Evolutionary conservation across 2,888 invertebrate genomes (phyloP).

Genomic region (Allacma fusca): DNA sequence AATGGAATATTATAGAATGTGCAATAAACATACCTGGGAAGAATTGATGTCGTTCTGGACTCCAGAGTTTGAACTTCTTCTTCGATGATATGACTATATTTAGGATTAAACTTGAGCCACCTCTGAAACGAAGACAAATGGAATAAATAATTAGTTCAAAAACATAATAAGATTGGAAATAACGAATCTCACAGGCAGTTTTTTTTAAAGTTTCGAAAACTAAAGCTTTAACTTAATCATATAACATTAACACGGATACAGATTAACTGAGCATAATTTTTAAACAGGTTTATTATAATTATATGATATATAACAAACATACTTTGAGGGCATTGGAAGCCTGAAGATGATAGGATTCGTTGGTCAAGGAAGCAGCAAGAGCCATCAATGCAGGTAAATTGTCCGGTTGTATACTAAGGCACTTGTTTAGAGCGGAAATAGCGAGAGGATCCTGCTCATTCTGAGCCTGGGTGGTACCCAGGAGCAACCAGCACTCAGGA

Average conservation of each 20-base stretch:
- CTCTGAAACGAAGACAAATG: constrained; percentile 53
- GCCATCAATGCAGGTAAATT: constrained; percentile 87
- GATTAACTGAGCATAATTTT: too few species aligned
- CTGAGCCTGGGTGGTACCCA: constrained; percentile 94
- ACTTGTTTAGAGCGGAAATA: constrained; percentile 88
- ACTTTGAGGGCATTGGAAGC: constrained; percentile 80
- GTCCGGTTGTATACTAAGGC: constrained; percentile 78
- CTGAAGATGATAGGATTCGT: constrained; percentile 91
- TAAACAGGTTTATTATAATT: too few species aligned
- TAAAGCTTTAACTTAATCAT: too few species aligned
- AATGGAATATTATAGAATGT: too few species aligned
- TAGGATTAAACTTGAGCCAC: constrained; percentile 64
- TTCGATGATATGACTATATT: constrained; percentile 65
- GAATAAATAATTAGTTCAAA: not conserved
- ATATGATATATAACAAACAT: constrained; percentile 40
- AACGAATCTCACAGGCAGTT: too few species aligned
- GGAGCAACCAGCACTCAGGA: constrained; percentile 83
- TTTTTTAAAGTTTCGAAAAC: too few species aligned
- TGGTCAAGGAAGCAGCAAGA: constrained; percentile 92
- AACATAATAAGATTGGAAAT: not conserved
- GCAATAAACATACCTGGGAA: constrained; percentile 51
- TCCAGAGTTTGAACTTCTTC: constrained; percentile 51
- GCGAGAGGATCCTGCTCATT: constrained; percentile 96
- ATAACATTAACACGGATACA: too few species aligned
- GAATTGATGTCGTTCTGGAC: constrained; percentile 46